Evolutionary conservation across 2,888 invertebrate species (phyloP).

Genomic region (Cheilosia urbana): DNA sequence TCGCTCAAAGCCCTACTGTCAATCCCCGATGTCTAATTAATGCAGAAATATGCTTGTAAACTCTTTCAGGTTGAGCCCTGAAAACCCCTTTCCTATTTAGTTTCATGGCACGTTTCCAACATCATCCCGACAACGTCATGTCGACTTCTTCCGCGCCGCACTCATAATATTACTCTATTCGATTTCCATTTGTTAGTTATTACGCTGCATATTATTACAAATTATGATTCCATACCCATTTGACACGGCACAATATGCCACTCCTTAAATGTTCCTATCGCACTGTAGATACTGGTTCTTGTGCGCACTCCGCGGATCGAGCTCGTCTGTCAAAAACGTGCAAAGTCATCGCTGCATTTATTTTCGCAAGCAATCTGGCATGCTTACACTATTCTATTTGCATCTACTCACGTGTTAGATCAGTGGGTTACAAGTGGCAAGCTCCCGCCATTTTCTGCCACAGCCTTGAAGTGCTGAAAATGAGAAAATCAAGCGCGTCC

Average conservation of each 20-base stretch:
- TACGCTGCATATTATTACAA: neutral
- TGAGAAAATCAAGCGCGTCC: conserved; percentile 27
- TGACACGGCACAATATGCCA: conserved; percentile 33
- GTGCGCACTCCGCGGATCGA: conserved; percentile 17
- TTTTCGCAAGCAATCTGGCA: conserved; percentile 2
- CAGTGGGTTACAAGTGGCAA: conserved; percentile 25
- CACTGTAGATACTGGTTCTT: neutral
- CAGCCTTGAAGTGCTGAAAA: conserved; percentile 5
- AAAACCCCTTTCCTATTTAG: conserved; percentile 35
- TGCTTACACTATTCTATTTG: conserved; percentile 40
- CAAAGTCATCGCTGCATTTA: conserved; percentile 52
- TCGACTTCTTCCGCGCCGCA: conserved; percentile 29
- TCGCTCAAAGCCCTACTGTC: too few relatives aligned
- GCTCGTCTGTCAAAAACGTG: conserved; percentile 57
- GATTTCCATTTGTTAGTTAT: conserved; percentile 11
- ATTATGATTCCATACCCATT: conserved; percentile 2
- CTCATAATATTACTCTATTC: conserved; percentile 20
- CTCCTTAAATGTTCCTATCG: conserved; percentile 49
- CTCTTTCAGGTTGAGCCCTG: conserved; percentile 34
- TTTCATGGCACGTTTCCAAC: conserved; percentile 59
- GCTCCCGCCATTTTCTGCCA: conserved; percentile 11
- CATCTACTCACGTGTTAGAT: conserved; percentile 64
- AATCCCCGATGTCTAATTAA: too few relatives aligned
- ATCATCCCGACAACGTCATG: conserved; percentile 39
- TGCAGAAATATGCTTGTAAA: conserved; percentile 2